Evolutionary conservation across 2,113 vertebrate species (phyloP), one percentile per base, ranked within the genome.

Genomic region (Platysternon megacephalum): DNA sequence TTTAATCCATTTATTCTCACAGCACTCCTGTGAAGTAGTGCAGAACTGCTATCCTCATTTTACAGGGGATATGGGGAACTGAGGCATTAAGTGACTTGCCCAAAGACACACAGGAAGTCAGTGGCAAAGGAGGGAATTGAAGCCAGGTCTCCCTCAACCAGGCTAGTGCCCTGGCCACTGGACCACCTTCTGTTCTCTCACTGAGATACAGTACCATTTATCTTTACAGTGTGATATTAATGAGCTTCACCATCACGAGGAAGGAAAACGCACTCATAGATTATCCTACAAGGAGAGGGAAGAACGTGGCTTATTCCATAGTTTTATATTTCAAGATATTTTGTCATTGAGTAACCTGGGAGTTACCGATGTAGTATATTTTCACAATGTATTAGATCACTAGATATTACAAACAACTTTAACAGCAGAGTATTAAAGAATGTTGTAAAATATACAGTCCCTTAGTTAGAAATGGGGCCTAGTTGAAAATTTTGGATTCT

Each of bases 261-360:
- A 12, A 29, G 22, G 24, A 12, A 5, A 58, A 28, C 49, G 65
- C 95, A 97, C 96, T 96, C 95, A 94, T 86, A 93, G 79, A 91
- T 83, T 79, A 83, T 95, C 79, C 92, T 82, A 83, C 95, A 94
- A 95, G 87, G 79, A 94, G 80, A 91, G 52, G 86, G 89, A 89
- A 85, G 89, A 96, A 81, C 4, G 1, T 44, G 83, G 83, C 74
- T 95, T 46, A 83, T 94, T n/a, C 82, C 95, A 65, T 89, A 87
- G 91, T 88, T 96, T 11, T 79, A 19, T 89, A 89, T 93, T 42
- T 95, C 91, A 95, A 93, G 93, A 35, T 32, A 42, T 92, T 96
- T 94, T 92, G 19, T 89, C 0, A 0, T 11, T n/a, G 78, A 52
- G 29, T 46, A 95, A 82, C 90, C 26, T 93, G 93, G 93, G 93